phyloP scores from a whole-genome alignment of 2,797 vertebrate genomes.

The Pantherophis alleghaniensis region DNA sequence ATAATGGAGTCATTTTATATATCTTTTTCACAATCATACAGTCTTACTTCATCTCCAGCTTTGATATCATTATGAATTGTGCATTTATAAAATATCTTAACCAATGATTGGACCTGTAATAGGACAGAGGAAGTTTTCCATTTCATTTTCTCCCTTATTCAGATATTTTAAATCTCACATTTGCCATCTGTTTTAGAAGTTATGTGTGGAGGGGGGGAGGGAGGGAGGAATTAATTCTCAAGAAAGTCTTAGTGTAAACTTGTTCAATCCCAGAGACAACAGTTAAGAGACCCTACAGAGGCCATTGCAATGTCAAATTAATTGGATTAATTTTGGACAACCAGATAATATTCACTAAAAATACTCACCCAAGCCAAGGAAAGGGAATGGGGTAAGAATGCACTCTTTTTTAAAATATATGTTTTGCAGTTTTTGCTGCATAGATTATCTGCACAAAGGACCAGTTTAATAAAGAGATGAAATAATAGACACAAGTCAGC shows the following conservation, averaged over 20 bases:
- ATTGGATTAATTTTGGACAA: background rate
- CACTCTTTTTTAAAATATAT: background rate
- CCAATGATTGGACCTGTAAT: background rate
- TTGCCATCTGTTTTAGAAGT: background rate
- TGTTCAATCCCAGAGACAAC: background rate
- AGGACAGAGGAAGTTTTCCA: background rate
- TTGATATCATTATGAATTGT: background rate
- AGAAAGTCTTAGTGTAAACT: background rate
- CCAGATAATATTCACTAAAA: background rate
- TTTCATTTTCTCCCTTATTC: background rate
- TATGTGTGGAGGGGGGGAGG: background rate
- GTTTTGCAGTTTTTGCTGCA: background rate
- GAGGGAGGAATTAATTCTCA: background rate
- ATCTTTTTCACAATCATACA: constrained; percentile 6
- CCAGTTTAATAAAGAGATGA: background rate
- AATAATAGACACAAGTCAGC: background rate
- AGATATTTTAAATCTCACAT: background rate
- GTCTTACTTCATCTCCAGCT: background rate
- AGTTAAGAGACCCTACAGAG: background rate
- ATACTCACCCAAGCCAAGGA: background rate
- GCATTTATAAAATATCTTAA: background rate
- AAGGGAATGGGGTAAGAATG: background rate
- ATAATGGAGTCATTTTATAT: constrained; percentile 10
- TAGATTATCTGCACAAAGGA: background rate
- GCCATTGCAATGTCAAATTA: background rate